Evolutionary conservation across 2,113 vertebrate genomes (phyloP), one percentile per base, ranked within the genome.

Genomic region (Neogobius melanostomus): DNA sequence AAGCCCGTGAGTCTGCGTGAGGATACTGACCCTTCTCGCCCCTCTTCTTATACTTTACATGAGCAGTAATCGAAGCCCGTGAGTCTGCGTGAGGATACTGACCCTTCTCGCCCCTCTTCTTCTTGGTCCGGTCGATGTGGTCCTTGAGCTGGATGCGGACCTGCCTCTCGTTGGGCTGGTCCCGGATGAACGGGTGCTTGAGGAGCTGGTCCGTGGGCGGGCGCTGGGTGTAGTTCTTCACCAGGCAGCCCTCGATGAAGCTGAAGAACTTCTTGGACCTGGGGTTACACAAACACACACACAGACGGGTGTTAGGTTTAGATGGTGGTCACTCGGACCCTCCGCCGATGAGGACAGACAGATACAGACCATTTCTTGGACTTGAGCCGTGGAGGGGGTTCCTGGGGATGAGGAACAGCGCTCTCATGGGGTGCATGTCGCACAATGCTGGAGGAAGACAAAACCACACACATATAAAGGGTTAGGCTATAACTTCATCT

Each of bases 231-330:
- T 99, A 99, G 86, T 99, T 99, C 92, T 99, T 99, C 88, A 99
- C 98, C 90, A 99, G 94, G 84, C 97, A 99, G 67, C 96, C 93
- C 91, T 99, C 98, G 78, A 99, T 98, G 90, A 99, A 99, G 89
- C 95, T 98, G 90, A 98, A 98, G 88, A 99, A 99, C 86, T 99
- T 99, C 92, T 99, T 99, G 0, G 98, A 99, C 98, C 98, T 99
- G 69, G 69, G 28, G 11, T 16, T 2, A 64, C 48, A 59, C 1
- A 50, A 10, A 28, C 14, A 6, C 5, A 60, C 28, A 2, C 28
- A 36, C 28, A 36, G 28, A 36, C 28, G 3, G 28, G 28, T 36
- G 28, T 5, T 36, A 5, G 28, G 28, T 36, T 36, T 36, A 36
- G 28, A 36, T 36, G 28, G 28, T 5, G 28, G 28, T 36, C 28